phyloP scores from a whole-genome alignment of 2,888 invertebrate species.

The Homarus gammarus region DNA sequence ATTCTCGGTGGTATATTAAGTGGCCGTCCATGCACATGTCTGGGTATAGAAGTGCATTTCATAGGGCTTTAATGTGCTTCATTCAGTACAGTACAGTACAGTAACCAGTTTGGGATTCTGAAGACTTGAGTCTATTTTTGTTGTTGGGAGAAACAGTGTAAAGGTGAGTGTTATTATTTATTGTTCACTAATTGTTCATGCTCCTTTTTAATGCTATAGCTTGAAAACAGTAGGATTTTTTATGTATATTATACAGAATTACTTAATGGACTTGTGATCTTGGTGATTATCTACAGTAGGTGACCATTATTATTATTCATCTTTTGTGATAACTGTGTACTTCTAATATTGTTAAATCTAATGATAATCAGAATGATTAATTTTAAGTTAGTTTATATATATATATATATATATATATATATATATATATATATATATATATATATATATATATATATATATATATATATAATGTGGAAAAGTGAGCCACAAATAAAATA shows the following conservation, averaged over 20 bases:
- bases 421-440: background rate
- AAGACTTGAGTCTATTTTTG: background rate
- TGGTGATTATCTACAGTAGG: background rate
- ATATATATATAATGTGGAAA: background rate
- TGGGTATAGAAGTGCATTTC: background rate
- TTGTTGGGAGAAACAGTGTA: background rate
- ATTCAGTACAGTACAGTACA: too few relatives aligned
- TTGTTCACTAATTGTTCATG: background rate
- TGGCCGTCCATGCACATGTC: background rate
- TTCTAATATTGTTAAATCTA: background rate
- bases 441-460: constrained; percentile 3
- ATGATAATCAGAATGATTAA: background rate
- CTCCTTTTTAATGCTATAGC: background rate
- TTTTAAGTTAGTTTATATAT: background rate
- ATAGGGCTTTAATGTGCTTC: background rate
- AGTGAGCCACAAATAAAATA: background rate
- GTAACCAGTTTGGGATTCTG: background rate
- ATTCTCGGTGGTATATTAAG: background rate
- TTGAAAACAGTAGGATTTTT: background rate
- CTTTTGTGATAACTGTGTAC: background rate
- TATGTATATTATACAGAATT: background rate
- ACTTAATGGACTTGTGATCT: background rate
- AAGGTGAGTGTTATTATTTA: background rate
- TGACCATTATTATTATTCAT: background rate
- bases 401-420: background rate